Evolutionary conservation across 1,140 invertebrate species (phyloP), one percentile per base, ranked within the genome.

Genomic region (Ips nitidus): DNA sequence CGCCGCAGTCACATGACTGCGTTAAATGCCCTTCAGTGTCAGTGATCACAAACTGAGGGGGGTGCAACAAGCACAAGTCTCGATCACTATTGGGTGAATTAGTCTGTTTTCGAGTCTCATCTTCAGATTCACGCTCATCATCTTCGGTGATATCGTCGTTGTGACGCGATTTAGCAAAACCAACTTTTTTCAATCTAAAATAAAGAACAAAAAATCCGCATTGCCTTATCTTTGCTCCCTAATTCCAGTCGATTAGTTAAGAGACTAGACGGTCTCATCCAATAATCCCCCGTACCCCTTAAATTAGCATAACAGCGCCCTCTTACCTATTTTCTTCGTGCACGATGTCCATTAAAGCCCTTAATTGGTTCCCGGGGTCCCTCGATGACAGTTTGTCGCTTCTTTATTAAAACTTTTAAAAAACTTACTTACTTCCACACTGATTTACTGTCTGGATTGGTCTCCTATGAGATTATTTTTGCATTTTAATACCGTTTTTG

Each of bases 311-410:
- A 68, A 72, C 37, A 69, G 38, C 22, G 52, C 63, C 70, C 63
- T 37, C 73, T 75, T 76, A 78, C 76, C 75, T 76, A 69, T 73
- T 74, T 73, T 77, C 75, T 71, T 77, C 76, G 58, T 75, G 69
- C 69, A 75, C 72, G 52, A 68, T 76, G 72, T 78, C 76, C 76
- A 78, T 78, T 74, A 74, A 70, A 45, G 47, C 40, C 60, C 66
- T 69, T 73, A 69, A 73, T 73, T 73, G 66, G 56, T 38, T 71
- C 42, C 47, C 66, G 58, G 47, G 52, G 41, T 71, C 72, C 72
- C 69, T 52, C 40, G 72, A 66, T 66, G 60, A 56, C 50, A 59
- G 52, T 64, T 68, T 71, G 70, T 71, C 56, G 63, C 70, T 71
- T 69, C 66, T 69, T 73, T 73, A 73, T 73, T 73, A 73, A 73